Evolutionary conservation across 1,140 invertebrate genomes (phyloP), one percentile per base, ranked within the genome.

Genomic region (Sinella curviseta): DNA sequence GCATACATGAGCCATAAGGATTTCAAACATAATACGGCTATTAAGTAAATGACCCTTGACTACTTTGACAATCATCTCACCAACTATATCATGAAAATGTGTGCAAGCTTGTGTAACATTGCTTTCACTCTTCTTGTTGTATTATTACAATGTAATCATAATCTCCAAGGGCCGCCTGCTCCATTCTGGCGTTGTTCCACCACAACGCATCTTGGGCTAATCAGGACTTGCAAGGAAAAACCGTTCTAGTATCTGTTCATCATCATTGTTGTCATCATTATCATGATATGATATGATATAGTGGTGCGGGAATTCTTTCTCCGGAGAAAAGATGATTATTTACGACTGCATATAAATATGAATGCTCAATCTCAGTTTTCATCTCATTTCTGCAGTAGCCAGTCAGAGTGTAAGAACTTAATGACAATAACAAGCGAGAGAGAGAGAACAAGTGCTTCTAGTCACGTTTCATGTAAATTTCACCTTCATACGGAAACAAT

Each of bases 41-140:
- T 82, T 80, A 80, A 80, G 78, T 78, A 83, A 83, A 83, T 81
- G 82, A 83, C 82, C 82, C 82, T 83, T 83, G 82, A 83, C 82
- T 81, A 70, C 65, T 70, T 70, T 70, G 65, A 70, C 65, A 70
- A 70, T 70, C 65, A 70, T 70, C 65, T 70, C 65, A 24, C 65
- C 31, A 70, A 33, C 26, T 31, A 70, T 70, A 30, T 12, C 31
- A 70, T 70, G 31, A 65, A n/a, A n/a, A 8, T 65, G 57, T n/a
- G 57, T 65, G 14, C 39, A 48, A 33, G 70, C 31, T 14, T 8
- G 34, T 74, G 12, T 74, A 30, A 33, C 70, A 12, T 74, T 24
- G 30, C 70, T 36, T 74, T 36, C 34, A 24, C 60, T 67, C 70
- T 36, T 36, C 74, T 35, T 75, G 33, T 30, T 39, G 3, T 54